Evolutionary conservation across 2,113 vertebrate species (phyloP).

Genomic region (Phrynocephalus versicolor): DNA sequence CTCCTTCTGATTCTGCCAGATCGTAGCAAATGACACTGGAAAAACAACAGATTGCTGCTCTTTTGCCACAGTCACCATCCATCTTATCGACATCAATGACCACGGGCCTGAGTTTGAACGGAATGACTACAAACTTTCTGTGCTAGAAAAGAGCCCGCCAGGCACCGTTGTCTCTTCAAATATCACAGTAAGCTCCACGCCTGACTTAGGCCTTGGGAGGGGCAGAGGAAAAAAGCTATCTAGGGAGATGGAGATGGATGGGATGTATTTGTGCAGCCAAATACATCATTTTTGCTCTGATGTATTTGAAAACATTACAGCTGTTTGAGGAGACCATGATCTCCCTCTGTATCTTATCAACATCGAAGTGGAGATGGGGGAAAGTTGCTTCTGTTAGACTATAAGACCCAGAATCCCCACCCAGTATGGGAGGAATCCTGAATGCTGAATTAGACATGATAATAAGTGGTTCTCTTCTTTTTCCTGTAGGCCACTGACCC

Average conservation of each 20-base stretch:
- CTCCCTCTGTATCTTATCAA: neutral
- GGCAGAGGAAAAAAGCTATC: neutral
- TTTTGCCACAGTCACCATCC: slow-evolving; percentile 80
- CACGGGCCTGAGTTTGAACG: slow-evolving; percentile 81
- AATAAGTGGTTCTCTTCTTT: neutral
- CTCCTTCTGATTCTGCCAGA: slow-evolving; percentile 68
- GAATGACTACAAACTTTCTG: slow-evolving; percentile 66
- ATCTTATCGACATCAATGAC: slow-evolving; percentile 86
- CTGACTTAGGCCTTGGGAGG: neutral
- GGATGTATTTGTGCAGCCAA: neutral
- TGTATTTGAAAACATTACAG: neutral
- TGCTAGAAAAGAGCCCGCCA: slow-evolving; percentile 76
- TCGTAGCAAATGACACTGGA: slow-evolving; percentile 80
- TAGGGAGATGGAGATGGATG: neutral
- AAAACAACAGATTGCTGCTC: slow-evolving; percentile 61
- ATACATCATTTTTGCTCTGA: neutral
- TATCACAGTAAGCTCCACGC: slow-evolving; percentile 74
- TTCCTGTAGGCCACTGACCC: slow-evolving; percentile 83
- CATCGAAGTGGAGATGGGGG: neutral
- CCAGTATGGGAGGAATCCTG: neutral
- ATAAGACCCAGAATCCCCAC: neutral
- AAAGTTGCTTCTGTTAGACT: neutral
- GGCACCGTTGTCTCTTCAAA: slow-evolving; percentile 61
- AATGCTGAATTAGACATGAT: neutral
- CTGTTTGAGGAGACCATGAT: neutral